Evolutionary conservation across 2,888 invertebrate species (phyloP).

Genomic region (Proisotoma minuta): DNA sequence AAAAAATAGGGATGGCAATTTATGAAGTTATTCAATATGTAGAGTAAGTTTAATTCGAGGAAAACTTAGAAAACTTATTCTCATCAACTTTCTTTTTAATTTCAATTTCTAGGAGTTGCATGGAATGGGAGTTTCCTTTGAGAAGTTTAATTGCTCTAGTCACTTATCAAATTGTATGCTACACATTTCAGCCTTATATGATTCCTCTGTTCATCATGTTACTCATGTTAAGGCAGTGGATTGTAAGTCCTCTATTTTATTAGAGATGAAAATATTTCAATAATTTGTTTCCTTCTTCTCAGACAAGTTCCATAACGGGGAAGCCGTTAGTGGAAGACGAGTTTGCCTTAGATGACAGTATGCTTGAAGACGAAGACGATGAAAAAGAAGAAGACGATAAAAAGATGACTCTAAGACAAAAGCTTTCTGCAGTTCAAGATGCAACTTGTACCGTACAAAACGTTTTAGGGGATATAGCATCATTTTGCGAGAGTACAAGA

Average conservation of each 20-base stretch:
- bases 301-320: conserved; percentile 47
- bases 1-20: conserved; percentile 80
- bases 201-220: conserved; percentile 75
- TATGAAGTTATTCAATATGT: conserved; percentile 85
- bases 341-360: conserved; percentile 62
- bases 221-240: conserved; percentile 70
- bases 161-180: conserved; percentile 80
- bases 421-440: conserved; percentile 92
- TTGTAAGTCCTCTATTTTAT: conserved; percentile 54
- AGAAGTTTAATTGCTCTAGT: conserved; percentile 77
- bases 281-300: not conserved
- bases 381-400: conserved; percentile 81
- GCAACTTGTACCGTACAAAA: conserved; percentile 96
- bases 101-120: conserved; percentile 70
- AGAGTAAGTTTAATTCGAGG: conserved; percentile 75
- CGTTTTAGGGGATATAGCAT: conserved; percentile 86
- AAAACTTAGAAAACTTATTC: no score
- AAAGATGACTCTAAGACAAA: conserved; percentile 89
- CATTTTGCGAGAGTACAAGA: conserved; percentile 87
- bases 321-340: conserved; percentile 45
- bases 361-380: conserved; percentile 89
- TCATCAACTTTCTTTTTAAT: not conserved
- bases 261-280: not conserved
- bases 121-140: conserved; percentile 91
- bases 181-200: conserved; percentile 95